Base-by-base conservation (phyloP, 2,888 invertebrate genomes). In the Parnassius mnemosyne region DNA sequence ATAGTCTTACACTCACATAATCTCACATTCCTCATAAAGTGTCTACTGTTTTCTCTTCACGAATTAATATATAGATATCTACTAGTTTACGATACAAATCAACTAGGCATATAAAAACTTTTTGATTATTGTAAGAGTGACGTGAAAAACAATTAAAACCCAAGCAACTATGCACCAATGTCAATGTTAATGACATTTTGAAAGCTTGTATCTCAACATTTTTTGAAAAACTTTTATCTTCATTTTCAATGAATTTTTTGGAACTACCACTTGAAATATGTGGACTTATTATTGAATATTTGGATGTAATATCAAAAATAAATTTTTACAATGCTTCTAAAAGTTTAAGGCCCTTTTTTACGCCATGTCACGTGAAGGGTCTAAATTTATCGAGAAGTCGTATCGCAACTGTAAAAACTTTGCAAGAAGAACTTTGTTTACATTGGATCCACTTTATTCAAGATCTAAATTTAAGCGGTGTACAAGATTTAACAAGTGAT, bases 391-490 rank as follows among this genome's bases (percentile, higher is more conserved):
- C 79, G 13, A 68, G 74, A 65, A 77, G 70, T 42, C 69, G 67
- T 7, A 2, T 75, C 5, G 78, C 76, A 11, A 70, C 72, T 11
- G 68, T 67, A 7, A 71, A 71, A 42, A 71, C 71, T 12, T 64
- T 80, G 10, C 46, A 70, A 0, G 68, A 76, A 57, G 66, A 66
- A 9, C 65, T 79, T 47, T 71, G 79, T 59, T n/a, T 67, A 5
- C 66, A 77, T 54, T 64, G 73, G 0, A 72, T 69, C 42, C 58
- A 69, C 12, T 58, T 75, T 52, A 71, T 80, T 44, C 66, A 68
- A 12, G 73, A 72, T 11, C 61, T 81, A 11, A 74, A 79, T 64
- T 53, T 81, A 3, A 75, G 78, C 43, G 78, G 78, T 9, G 66
- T 79, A 49, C 70, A 71, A 56, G 76, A 78, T 56, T 63, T 81